A percentile compares a stretch with the other conserved stretches of the same genome.
These are phyloP conservation scores for Hesperophylax magnus DNA, from an alignment of 1,140 invertebrate species.

Conservation along the genomic window DNA sequence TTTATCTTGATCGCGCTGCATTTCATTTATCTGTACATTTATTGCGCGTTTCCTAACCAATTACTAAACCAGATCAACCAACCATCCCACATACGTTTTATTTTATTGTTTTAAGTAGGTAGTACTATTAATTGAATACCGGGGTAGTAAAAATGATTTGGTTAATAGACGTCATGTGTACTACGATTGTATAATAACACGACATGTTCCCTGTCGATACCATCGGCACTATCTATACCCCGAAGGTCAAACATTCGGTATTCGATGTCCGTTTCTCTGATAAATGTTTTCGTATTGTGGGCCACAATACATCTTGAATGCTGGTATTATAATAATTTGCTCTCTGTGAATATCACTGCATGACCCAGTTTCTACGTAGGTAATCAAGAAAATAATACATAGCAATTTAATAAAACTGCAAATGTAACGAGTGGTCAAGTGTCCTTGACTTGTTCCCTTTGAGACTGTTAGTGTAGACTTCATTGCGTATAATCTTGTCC, in stretches of 20 bases:
- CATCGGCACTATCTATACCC: background rate
- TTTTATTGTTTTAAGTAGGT: too few relatives aligned
- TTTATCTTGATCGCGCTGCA: too few relatives aligned
- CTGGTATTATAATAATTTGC: background rate
- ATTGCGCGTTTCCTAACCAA: too few relatives aligned
- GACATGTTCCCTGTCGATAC: background rate
- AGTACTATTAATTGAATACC: too few relatives aligned
- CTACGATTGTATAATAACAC: background rate
- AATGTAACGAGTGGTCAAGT: background rate
- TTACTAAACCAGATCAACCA: too few relatives aligned
- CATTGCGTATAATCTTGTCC: too few relatives aligned
- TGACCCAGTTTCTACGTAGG: background rate
- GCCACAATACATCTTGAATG: background rate
- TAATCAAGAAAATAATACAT: slow-evolving; percentile 13
- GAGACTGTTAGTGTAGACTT: background rate
- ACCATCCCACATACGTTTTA: too few relatives aligned
- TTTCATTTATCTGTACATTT: too few relatives aligned
- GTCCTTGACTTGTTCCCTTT: background rate
- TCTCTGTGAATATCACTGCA: background rate
- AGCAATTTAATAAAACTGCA: slow-evolving; percentile 12
- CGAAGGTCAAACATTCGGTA: background rate
- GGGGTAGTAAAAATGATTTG: too few relatives aligned
- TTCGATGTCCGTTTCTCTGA: background rate
- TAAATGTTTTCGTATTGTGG: too few relatives aligned
- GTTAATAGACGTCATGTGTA: too few relatives aligned